Conservation (phyloP, 2,888 invertebrate genomes). For the Proisotoma minuta region DNA sequence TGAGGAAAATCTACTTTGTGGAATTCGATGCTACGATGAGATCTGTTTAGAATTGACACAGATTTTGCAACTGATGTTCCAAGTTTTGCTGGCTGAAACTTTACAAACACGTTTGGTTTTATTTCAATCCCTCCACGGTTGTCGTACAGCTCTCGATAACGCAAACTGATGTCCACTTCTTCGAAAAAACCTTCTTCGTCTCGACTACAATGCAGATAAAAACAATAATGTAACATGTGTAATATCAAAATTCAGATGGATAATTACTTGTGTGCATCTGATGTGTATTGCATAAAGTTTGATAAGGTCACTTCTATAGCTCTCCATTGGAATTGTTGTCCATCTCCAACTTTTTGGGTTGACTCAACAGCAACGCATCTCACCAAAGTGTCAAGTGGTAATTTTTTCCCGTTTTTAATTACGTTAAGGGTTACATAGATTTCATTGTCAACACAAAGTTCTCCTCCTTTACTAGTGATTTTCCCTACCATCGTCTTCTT, state of each 20-base stretch:
- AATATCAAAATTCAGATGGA: too few relatives aligned
- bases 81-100: conserved; percentile 21
- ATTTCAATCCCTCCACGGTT: conserved; percentile 36
- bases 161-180: conserved; percentile 1
- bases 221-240: too few relatives aligned
- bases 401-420: conserved; percentile 56
- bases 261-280: conserved; percentile 10
- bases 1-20: conserved; percentile 15
- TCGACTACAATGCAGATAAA: background rate
- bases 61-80: conserved; percentile 11
- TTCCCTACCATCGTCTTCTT: conserved; percentile 50
- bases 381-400: conserved; percentile 60
- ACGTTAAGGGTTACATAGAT: conserved; percentile 60
- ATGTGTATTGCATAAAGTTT: conserved; percentile 27
- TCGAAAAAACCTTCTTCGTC: conserved; percentile 5
- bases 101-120: conserved; percentile 14
- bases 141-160: conserved; percentile 17
- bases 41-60: conserved; percentile 27
- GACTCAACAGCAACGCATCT: conserved; percentile 56
- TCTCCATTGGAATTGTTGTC: conserved; percentile 55
- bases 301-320: conserved; percentile 55
- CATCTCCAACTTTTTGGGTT: conserved; percentile 67
- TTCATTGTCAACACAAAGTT: conserved; percentile 59
- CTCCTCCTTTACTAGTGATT: conserved; percentile 48
- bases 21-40: conserved; percentile 6